Percentiles rank a stretch among this genome's conserved stretches.
phyloP scores from a whole-genome alignment of 1,140 invertebrate genomes.

The Dufourea novaeangliae region DNA sequence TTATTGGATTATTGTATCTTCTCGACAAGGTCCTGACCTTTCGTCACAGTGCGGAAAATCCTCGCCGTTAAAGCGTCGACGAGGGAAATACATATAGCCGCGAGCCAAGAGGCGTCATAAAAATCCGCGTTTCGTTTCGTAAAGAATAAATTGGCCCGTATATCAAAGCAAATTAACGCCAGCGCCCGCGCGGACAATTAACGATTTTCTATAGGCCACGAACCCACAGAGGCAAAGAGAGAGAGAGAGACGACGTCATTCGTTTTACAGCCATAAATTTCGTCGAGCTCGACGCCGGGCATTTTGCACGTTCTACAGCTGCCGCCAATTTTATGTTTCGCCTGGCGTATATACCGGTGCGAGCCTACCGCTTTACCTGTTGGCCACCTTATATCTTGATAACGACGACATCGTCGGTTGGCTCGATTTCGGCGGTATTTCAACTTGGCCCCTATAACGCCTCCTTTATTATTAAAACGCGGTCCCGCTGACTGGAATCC shows the following conservation, averaged over 20 bases:
- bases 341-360: constrained; percentile 17
- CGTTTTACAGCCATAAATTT: constrained; percentile 45
- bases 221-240: constrained; percentile 14
- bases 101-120: constrained; percentile 48
- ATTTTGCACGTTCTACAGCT: constrained; percentile 39
- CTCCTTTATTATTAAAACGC: constrained; percentile 8
- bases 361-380: constrained; percentile 36
- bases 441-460: neutral
- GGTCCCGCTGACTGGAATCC: neutral
- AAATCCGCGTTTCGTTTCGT: constrained; percentile 58
- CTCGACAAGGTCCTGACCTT: neutral
- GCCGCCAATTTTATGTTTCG: constrained; percentile 49
- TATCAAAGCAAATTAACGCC: constrained; percentile 64
- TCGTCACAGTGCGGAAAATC: neutral
- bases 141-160: constrained; percentile 65
- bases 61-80: neutral
- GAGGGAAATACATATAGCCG: neutral
- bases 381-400: constrained; percentile 37
- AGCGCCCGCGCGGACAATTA: constrained; percentile 67
- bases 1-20: too few species aligned
- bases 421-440: constrained; percentile 19
- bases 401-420: constrained; percentile 16
- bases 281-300: neutral
- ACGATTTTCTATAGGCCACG: constrained; percentile 70
- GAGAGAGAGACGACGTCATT: constrained; percentile 7